phyloP scores from a whole-genome alignment of 2,888 invertebrate species.

The Bugula neritina region DNA sequence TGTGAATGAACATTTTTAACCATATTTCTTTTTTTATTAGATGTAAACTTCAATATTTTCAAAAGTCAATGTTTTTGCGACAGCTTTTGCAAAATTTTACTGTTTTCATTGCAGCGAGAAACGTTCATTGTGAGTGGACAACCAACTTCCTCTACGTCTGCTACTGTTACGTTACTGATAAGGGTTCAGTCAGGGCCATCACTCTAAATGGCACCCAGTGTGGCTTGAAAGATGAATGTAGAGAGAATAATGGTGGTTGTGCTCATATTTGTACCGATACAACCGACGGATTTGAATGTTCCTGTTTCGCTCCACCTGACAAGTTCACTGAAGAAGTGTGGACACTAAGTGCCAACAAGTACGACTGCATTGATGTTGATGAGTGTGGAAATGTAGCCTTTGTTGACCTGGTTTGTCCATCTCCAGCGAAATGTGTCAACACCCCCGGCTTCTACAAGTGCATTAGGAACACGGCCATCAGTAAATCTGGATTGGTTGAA shows the following conservation, averaged over 20 bases:
- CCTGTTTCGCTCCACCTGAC: neutral
- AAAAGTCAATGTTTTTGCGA: too few species aligned
- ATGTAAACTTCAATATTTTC: too few species aligned
- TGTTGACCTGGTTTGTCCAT: neutral
- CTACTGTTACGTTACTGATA: neutral
- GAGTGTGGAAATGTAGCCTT: neutral
- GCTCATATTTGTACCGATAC: neutral
- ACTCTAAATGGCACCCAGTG: conserved; percentile 15
- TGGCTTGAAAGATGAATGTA: conserved; percentile 4
- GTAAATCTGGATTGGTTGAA: neutral
- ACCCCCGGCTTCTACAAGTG: conserved; percentile 2
- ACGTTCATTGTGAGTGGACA: conserved; percentile 2
- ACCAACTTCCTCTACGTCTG: neutral
- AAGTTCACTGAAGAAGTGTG: neutral
- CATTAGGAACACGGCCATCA: conserved; percentile 21
- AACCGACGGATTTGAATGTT: conserved; percentile 6
- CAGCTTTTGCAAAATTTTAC: too few species aligned
- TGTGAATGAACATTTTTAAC: too few species aligned
- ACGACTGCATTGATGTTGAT: conserved; percentile 16
- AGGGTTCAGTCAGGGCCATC: neutral
- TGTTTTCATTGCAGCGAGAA: neutral
- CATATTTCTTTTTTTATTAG: too few species aligned
- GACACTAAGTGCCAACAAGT: neutral
- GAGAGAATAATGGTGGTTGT: conserved; percentile 14
- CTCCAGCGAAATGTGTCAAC: conserved; percentile 20